Conservation (phyloP, 1,140 invertebrate genomes). For the Helicoverpa zea region DNA sequence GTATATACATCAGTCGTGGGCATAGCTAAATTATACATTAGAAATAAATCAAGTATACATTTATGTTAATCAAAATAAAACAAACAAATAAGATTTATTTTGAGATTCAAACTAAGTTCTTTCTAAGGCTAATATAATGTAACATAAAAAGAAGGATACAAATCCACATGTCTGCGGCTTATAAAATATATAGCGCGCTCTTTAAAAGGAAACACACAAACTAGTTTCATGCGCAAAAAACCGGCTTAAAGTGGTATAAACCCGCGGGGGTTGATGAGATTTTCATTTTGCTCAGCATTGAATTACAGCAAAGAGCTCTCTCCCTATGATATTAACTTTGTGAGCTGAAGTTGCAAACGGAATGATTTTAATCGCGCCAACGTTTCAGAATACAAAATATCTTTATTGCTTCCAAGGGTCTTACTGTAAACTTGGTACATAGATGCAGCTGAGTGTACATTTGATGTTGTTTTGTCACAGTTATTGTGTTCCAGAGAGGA, state of each 20-base stretch:
- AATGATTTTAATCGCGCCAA: conserved; percentile 50
- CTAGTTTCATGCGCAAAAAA: conserved; percentile 36
- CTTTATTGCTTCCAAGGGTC: conserved; percentile 45
- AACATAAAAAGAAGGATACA: not conserved
- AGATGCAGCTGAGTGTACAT: not conserved
- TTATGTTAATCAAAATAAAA: no score
- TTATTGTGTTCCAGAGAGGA: conserved; percentile 6
- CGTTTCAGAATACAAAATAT: conserved; percentile 45
- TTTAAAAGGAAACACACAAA: conserved; percentile 15
- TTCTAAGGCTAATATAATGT: no score
- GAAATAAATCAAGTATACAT: no score
- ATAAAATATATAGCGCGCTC: not conserved
- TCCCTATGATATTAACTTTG: conserved; percentile 48
- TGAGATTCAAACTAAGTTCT: no score
- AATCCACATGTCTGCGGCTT: not conserved
- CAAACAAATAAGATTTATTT: no score
- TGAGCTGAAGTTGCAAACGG: conserved; percentile 23
- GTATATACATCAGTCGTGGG: no score
- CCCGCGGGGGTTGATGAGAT: conserved; percentile 56
- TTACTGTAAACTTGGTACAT: not conserved
- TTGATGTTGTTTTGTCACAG: conserved; percentile 35
- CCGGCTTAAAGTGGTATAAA: conserved; percentile 49
- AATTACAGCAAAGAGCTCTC: conserved; percentile 57
- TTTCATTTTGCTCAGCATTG: conserved; percentile 62
- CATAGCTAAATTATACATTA: no score